Base-by-base conservation (phyloP, 2,888 invertebrate genomes). In the Trachelus troglodyta region DNA sequence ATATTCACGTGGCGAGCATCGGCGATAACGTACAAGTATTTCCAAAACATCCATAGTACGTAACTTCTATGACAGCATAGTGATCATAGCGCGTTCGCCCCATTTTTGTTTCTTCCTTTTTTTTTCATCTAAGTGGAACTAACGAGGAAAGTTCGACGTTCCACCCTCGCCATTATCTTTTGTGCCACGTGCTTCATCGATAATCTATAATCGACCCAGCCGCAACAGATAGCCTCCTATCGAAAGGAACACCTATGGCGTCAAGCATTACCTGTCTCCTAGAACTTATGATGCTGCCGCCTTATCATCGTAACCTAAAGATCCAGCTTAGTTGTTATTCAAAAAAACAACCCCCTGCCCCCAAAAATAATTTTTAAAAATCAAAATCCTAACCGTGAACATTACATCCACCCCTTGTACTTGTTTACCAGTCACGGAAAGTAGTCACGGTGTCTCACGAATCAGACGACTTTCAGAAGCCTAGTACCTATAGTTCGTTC, bases 121-220 rank as follows among this genome's bases (percentile, higher is more conserved):
- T 75, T 33, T 40, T 11, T 56, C 37, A 35, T 40, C 74, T 80
- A 80, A 81, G 75, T 79, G 80, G 79, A 79, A 81, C 79, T 79
- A 83, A 84, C 82, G 82, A 81, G 78, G 75, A 75, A 81, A 82
- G 78, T 85, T 85, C 80, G 81, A 78, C 79, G 77, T 75, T 76
- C 79, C 75, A 75, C 56, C 78, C 78, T 71, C 31, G 69, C 15
- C 76, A 77, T 79, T 81, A 79, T 80, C 84, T 82, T 81, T 80
- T 80, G 85, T 80, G 77, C 77, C 80, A 81, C 81, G 79, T 79
- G 71, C 12, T 77, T 79, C 80, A 84, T 84, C 84, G 85, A 84
- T 84, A 85, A 85, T 85, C 84, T 83, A 85, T 84, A 84, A 85
- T 83, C 80, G 80, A 82, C 80, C 80, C 75, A 77, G 76, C 82